A percentile compares a stretch with the other conserved stretches of the same genome.
Evolutionary conservation across 2,888 invertebrate species (phyloP).

Genomic region (Osmoderma eremita): DNA sequence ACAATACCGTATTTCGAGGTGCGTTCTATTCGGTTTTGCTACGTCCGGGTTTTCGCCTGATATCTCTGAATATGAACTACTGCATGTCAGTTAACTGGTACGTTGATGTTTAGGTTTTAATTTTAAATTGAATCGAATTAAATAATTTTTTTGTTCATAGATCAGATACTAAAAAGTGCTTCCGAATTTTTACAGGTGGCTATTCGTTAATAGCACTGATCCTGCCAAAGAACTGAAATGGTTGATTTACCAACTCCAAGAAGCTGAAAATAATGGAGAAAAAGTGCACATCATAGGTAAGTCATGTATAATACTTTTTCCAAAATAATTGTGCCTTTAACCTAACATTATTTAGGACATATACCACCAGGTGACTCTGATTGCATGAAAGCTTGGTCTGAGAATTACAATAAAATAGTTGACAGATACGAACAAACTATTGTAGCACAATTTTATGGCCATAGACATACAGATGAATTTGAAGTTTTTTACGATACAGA

Average conservation of each 20-base stretch:
- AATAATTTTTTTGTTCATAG: too few species aligned
- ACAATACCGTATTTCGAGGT: slow-evolving; percentile 83
- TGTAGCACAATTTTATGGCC: slow-evolving; percentile 91
- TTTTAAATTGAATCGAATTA: background rate
- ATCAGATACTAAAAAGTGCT: too few species aligned
- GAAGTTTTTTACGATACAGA: slow-evolving; percentile 89
- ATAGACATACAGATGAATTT: slow-evolving; percentile 93
- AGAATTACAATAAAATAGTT: slow-evolving; percentile 89
- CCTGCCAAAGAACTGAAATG: slow-evolving; percentile 94
- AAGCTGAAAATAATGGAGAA: slow-evolving; percentile 90
- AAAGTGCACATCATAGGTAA: slow-evolving; percentile 93
- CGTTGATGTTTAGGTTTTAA: slow-evolving; percentile 43
- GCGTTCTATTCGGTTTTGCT: slow-evolving; percentile 93
- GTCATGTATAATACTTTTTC: background rate
- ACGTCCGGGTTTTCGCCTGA: slow-evolving; percentile 87
- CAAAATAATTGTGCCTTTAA: background rate
- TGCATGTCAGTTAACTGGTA: slow-evolving; percentile 95
- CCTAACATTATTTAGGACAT: slow-evolving; percentile 71
- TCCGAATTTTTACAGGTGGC: slow-evolving; percentile 72
- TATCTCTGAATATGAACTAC: slow-evolving; percentile 94
- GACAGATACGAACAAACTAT: slow-evolving; percentile 89
- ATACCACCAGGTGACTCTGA: slow-evolving; percentile 94
- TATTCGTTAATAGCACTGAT: slow-evolving; percentile 94
- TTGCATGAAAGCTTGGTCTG: slow-evolving; percentile 94
- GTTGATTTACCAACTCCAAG: slow-evolving; percentile 91